Percentiles rank a stretch among this genome's conserved stretches.
These are phyloP conservation scores for Dendroctonus valens DNA, from an alignment of 1,140 invertebrate species.

Conservation along the genomic window DNA sequence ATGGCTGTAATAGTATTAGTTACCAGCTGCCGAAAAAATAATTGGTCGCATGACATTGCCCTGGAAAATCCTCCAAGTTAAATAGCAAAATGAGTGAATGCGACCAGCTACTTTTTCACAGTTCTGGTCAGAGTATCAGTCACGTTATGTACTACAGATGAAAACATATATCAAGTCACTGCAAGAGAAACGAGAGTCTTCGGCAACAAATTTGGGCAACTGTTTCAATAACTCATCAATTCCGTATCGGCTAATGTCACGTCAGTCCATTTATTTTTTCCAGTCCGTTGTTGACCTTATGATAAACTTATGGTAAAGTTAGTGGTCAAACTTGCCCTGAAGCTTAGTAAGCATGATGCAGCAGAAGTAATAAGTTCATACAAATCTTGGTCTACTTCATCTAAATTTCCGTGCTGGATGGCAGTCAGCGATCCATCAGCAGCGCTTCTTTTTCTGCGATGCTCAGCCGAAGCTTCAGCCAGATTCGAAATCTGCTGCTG, in stretches of 20 bases:
- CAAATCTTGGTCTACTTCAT: conserved; percentile 19
- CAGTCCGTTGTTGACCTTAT: background rate
- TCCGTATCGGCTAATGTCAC: conserved; percentile 1
- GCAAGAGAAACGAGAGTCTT: too few relatives aligned
- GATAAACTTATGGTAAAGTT: background rate
- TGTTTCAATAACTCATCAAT: too few relatives aligned
- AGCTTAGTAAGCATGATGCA: conserved; percentile 23
- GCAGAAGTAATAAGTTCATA: conserved; percentile 22
- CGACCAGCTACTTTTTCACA: too few relatives aligned
- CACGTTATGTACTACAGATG: too few relatives aligned
- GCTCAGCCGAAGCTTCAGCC: conserved; percentile 13
- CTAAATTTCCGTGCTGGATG: background rate
- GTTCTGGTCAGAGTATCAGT: too few relatives aligned
- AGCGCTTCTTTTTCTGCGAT: conserved; percentile 5
- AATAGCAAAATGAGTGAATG: too few relatives aligned
- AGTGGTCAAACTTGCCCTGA: conserved; percentile 18
- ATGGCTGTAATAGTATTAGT: too few relatives aligned
- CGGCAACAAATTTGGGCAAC: too few relatives aligned
- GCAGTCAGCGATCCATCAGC: background rate
- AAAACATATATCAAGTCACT: too few relatives aligned
- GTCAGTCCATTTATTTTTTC: conserved; percentile 12
- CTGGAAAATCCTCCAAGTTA: too few relatives aligned
- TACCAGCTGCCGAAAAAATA: conserved; percentile 8
- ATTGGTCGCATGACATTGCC: conserved; percentile 20
- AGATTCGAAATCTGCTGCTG: conserved; percentile 9